Evolutionary conservation across 2,113 vertebrate genomes (phyloP).

Genomic region (Willisornis vidua): DNA sequence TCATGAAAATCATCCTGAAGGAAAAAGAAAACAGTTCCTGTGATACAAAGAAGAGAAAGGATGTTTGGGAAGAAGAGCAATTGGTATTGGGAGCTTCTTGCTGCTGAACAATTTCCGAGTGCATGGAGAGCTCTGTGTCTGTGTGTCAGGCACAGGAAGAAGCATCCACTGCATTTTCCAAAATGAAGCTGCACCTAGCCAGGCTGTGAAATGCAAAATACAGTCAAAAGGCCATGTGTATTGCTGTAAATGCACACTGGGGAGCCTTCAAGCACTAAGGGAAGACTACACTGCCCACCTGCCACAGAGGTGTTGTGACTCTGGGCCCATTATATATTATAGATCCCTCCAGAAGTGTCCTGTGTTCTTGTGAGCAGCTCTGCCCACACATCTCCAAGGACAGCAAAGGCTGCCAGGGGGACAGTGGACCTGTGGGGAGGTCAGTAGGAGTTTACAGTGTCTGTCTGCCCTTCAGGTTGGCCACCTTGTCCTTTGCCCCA

Average conservation of each 20-base stretch:
- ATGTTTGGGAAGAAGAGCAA: neutral
- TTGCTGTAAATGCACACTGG: neutral
- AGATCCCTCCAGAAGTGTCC: fast-evolving
- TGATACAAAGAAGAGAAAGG: neutral
- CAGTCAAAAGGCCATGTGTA: fast-evolving
- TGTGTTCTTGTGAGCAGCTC: neutral
- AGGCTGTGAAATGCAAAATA: neutral
- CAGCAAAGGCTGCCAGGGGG: neutral
- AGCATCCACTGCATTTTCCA: neutral
- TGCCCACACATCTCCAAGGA: neutral
- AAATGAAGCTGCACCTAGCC: neutral
- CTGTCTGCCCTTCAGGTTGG: neutral
- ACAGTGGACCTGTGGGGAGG: neutral
- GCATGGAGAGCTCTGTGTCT: neutral
- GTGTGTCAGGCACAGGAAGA: neutral
- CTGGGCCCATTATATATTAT: neutral
- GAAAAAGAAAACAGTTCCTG: neutral
- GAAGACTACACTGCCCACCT: neutral
- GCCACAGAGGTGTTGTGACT: fast-evolving
- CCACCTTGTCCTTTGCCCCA: neutral
- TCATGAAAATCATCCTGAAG: neutral
- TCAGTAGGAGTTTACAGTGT: neutral
- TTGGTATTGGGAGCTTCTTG: fast-evolving
- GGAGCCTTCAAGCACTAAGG: neutral
- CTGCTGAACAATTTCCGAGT: neutral